phyloP scores from a whole-genome alignment of 2,113 vertebrate genomes.

The Anolis sagrei region DNA sequence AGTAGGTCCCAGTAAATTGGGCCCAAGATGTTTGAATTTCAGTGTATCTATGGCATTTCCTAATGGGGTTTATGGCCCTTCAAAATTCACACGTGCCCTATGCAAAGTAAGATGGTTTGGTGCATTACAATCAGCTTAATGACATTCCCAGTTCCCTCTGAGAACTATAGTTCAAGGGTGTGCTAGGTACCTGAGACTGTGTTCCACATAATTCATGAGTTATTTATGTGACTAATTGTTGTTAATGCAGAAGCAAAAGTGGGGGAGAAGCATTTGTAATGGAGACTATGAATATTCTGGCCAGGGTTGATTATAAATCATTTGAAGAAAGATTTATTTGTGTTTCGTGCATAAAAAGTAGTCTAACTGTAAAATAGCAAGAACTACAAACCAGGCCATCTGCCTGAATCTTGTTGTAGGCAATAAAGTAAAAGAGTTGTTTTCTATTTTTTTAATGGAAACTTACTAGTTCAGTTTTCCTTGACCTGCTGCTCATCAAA shows the following conservation, averaged over 20 bases:
- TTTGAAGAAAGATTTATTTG: slow-evolving; percentile 7
- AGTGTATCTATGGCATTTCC: neutral
- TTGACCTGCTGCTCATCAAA: neutral
- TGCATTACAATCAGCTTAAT: neutral
- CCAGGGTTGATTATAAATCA: neutral
- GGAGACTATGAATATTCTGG: neutral
- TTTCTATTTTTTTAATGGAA: neutral
- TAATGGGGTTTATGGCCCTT: neutral
- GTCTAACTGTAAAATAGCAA: neutral
- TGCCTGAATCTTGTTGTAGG: neutral
- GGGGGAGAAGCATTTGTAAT: neutral
- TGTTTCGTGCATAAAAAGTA: neutral
- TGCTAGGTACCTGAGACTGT: neutral
- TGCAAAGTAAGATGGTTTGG: neutral
- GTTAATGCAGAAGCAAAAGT: neutral
- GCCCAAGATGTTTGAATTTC: neutral
- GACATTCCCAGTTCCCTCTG: neutral
- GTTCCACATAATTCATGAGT: neutral
- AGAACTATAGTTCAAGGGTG: neutral
- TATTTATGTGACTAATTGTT: slow-evolving; percentile 16
- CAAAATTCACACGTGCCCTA: neutral
- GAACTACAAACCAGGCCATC: neutral
- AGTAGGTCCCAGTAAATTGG: neutral
- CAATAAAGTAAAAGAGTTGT: neutral
- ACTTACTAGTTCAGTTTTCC: neutral